Conservation (phyloP, 2,113 vertebrate species). For the Hippocampus barbouri region DNA sequence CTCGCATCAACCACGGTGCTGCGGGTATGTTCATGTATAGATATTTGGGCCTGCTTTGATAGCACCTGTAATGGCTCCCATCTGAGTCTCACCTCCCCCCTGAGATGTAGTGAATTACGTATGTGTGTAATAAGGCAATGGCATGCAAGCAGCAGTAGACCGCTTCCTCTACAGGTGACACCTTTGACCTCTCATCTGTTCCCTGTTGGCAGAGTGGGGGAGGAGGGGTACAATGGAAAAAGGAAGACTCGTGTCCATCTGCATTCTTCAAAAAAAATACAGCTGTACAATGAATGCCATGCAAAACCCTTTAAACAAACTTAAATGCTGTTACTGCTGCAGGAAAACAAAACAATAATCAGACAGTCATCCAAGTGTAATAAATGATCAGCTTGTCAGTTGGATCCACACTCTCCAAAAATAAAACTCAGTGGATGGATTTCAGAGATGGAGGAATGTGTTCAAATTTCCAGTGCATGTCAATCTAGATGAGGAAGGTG, state of each 20-base stretch:
- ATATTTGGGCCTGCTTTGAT: constrained; percentile 38
- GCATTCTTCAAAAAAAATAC: constrained; percentile 11
- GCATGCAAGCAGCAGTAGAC: constrained; percentile 73
- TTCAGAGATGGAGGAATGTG: background rate
- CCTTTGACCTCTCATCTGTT: constrained; percentile 80
- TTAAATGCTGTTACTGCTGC: background rate
- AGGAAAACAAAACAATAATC: background rate
- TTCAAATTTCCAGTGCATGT: background rate
- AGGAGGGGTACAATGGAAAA: constrained; percentile 29
- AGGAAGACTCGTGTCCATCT: constrained; percentile 14
- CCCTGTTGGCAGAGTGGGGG: constrained; percentile 56
- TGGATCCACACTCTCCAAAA: background rate
- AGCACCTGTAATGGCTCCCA: constrained; percentile 78
- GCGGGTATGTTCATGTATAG: constrained; percentile 26
- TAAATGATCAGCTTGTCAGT: background rate
- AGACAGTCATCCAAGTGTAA: no score
- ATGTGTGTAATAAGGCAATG: constrained; percentile 68
- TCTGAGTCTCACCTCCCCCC: constrained; percentile 52
- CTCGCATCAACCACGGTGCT: constrained; percentile 29
- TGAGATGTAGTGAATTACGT: constrained; percentile 21
- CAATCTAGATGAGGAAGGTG: no score
- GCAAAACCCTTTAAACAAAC: no score
- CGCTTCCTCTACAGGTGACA: constrained; percentile 78
- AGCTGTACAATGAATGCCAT: background rate
- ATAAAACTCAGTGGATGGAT: background rate